Conservation (phyloP, 2,797 vertebrate genomes). For the Cygnus olor region DNA sequence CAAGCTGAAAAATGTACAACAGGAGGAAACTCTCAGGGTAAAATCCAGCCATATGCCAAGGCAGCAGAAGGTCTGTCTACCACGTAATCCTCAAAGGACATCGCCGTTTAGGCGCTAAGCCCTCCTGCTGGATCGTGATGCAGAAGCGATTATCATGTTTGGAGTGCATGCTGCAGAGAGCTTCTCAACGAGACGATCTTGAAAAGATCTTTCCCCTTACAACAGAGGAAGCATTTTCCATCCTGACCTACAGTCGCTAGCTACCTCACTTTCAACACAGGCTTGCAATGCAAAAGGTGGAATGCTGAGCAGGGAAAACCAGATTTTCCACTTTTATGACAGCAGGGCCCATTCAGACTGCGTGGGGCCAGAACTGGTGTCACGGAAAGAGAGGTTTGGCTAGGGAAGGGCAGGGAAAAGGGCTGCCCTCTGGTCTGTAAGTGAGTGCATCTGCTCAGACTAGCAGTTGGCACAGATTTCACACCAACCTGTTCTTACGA, state of each 20-base stretch:
- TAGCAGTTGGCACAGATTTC: not conserved
- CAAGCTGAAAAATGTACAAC: not conserved
- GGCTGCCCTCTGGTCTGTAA: not conserved
- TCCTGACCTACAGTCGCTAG: not conserved
- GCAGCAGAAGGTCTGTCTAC: not conserved
- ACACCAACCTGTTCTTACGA: not conserved
- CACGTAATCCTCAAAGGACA: not conserved
- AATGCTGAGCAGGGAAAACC: not conserved
- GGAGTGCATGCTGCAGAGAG: not conserved
- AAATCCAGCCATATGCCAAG: not conserved
- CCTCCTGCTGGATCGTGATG: accelerated
- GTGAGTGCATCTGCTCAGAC: not conserved
- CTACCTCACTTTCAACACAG: not conserved
- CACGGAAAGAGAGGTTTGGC: not conserved
- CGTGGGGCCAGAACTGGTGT: not conserved
- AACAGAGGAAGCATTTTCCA: not conserved
- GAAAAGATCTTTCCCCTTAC: not conserved
- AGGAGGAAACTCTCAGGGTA: not conserved
- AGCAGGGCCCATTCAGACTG: not conserved
- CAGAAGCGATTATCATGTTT: not conserved
- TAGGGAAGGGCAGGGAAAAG: not conserved
- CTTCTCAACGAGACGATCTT: not conserved
- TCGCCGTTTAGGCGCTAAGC: not conserved
- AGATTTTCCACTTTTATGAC: not conserved
- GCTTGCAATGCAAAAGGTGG: not conserved